phyloP scores from a whole-genome alignment of 2,888 invertebrate genomes.

The Xanthorhoe designata region DNA sequence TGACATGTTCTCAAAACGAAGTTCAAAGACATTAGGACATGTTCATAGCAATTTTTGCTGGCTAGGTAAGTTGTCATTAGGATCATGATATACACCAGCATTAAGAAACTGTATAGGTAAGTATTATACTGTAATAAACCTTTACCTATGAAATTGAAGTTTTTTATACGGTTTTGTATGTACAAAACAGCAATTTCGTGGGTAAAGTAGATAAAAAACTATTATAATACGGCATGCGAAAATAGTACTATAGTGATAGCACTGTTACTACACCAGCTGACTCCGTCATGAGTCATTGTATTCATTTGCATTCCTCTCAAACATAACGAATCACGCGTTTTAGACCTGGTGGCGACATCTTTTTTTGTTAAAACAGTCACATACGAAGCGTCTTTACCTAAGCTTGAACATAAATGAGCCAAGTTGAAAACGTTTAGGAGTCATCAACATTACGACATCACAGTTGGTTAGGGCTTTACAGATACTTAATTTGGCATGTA shows the following conservation, averaged over 20 bases:
- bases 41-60: not conserved
- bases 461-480: not conserved
- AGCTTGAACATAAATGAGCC: not conserved
- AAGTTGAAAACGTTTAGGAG: not conserved
- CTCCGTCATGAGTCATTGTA: constrained; percentile 62
- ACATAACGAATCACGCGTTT: constrained; percentile 47
- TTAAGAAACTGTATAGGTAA: not conserved
- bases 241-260: not conserved
- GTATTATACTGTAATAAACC: too few species aligned
- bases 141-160: too few species aligned
- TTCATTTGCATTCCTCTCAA: constrained; percentile 60
- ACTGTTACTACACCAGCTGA: constrained; percentile 13
- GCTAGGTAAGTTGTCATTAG: not conserved
- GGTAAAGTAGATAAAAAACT: too few species aligned
- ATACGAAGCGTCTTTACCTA: not conserved
- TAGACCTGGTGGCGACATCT: constrained; percentile 51
- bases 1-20: not conserved
- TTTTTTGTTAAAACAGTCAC: not conserved
- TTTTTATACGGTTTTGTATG: too few species aligned
- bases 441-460: not conserved
- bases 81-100: not conserved
- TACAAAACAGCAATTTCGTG: too few species aligned
- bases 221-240: too few species aligned
- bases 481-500: too few species aligned
- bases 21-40: not conserved